Evolutionary conservation across 2,888 invertebrate species (phyloP).

Genomic region (Chirona hameri): DNA sequence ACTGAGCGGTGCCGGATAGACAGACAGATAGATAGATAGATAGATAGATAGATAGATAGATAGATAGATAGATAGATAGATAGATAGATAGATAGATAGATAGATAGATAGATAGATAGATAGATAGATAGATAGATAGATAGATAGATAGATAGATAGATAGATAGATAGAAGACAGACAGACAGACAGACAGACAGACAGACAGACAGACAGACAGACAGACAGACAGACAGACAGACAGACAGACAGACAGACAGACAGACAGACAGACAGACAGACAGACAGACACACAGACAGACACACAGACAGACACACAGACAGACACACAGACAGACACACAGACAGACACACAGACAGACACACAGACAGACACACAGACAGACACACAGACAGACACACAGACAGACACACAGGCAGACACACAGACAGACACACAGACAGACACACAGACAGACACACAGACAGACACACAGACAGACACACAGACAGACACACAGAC

Average conservation of each 20-base stretch:
- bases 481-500: not conserved
- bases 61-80: not conserved
- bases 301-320: not conserved
- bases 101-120: not conserved
- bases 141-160: not conserved
- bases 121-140: not conserved
- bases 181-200: not conserved
- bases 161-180: too few relatives aligned
- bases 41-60: not conserved
- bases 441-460: not conserved
- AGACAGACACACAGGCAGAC: too few relatives aligned
- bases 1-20: too few relatives aligned
- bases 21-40: too few relatives aligned
- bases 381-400: not conserved
- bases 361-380: not conserved
- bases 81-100: not conserved
- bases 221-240: not conserved
- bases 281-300: not conserved
- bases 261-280: not conserved
- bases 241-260: not conserved
- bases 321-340: not conserved
- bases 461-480: not conserved
- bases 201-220: not conserved
- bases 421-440: not conserved
- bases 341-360: not conserved